Evolutionary conservation across 2,888 invertebrate species (phyloP), one percentile per base, ranked within the genome.

Genomic region (Koerneria pararmatus): DNA sequence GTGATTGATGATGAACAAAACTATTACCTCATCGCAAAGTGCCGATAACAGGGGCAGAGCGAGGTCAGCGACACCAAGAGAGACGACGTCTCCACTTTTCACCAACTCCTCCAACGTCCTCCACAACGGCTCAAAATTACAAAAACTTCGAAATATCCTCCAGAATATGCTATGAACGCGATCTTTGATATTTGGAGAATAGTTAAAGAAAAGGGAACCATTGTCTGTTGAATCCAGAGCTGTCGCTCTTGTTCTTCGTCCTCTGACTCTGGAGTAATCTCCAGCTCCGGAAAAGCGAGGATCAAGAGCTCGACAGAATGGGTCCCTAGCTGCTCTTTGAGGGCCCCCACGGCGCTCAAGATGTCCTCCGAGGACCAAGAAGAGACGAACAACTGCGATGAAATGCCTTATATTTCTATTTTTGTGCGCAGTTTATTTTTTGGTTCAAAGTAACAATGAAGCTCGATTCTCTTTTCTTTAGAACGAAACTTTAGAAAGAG

Each of bases 11-110:
- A n/a, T n/a, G n/a, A n/a, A n/a, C n/a, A n/a, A n/a, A n/a, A n/a
- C n/a, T n/a, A n/a, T n/a, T 27, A 63, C 63, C 54, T 63, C 63
- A 54, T 63, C 63, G 19, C 54, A 63, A 8, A 63, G 54, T 41
- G 54, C 68, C 49, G 69, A 61, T 15, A 82, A 69, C 51, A 79
- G 74, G 6, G 66, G 53, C 3, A 76, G 70, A 4, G 77, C 70
- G 64, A 79, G 73, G 66, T 83, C 83, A 15, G 82, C 78, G 5
- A 83, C 78, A 46, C 83, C 83, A 27, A 82, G 68, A 15, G 72
- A 74, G 5, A 76, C 71, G n/a, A 80, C 76, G 29, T 76, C 69
- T 19, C 75, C 75, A 4, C 68, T 64, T 27, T 70, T 73, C 41
- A 82, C 77, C 19, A 82, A 69, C 35, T 71, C 56, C 37, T 74